Percentiles rank a stretch among this genome's conserved stretches.
Conservation (phyloP, 2,113 vertebrate species). For the Tachysurus fulvidraco region DNA sequence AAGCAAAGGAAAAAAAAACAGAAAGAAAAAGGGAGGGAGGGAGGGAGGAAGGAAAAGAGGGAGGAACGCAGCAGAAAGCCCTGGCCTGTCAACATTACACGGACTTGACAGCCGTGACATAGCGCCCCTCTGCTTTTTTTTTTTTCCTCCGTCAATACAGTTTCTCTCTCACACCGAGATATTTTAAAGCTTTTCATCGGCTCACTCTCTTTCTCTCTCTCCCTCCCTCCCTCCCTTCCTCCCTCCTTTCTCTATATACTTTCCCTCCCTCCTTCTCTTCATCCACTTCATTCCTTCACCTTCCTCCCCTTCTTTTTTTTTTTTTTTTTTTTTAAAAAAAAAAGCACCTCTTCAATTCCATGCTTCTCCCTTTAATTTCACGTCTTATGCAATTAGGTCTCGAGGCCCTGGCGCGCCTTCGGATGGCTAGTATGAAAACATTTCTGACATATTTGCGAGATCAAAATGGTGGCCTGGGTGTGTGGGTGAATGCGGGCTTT, state of each 20-base stretch:
- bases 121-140: constrained; percentile 65
- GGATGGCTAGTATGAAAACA: constrained; percentile 74
- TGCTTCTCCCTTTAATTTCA: constrained; percentile 82
- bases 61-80: constrained; percentile 58
- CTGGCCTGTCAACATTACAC: constrained; percentile 76
- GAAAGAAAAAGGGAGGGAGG: constrained; percentile 62
- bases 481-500: constrained; percentile 43
- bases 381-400: constrained; percentile 76
- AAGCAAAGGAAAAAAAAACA: constrained; percentile 7
- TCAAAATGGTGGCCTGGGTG: constrained; percentile 51
- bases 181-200: constrained; percentile 72
- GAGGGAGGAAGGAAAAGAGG: constrained; percentile 55
- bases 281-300: constrained; percentile 43
- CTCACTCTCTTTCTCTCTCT: neutral
- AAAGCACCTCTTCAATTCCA: constrained; percentile 66
- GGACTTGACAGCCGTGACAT: constrained; percentile 83
- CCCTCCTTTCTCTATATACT: neutral
- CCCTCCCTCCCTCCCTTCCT: neutral
- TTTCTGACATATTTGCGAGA: constrained; percentile 74
- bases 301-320: constrained; percentile 4
- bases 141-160: constrained; percentile 66
- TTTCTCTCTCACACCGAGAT: constrained; percentile 62
- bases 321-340: constrained; percentile 9
- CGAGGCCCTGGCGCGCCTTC: constrained; percentile 58
- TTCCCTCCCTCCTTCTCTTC: constrained; percentile 26